Evolutionary conservation across 2,888 invertebrate species (phyloP).

Genomic region (Acanthosepion pharaonis): DNA sequence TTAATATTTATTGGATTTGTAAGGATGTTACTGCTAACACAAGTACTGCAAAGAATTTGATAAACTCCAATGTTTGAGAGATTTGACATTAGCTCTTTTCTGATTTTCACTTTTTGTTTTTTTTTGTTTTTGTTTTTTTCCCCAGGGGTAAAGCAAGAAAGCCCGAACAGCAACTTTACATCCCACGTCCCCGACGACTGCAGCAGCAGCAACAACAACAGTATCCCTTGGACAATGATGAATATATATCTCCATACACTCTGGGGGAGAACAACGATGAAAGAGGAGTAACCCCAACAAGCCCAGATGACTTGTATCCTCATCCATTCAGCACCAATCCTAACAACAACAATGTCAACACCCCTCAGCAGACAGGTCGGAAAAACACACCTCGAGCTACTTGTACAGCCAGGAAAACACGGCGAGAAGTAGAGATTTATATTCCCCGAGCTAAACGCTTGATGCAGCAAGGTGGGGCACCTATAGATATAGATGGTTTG

Average conservation of each 20-base stretch:
- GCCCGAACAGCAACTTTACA: conserved; percentile 86
- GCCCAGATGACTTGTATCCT: background rate
- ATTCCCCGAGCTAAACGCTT: conserved; percentile 41
- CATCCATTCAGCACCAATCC: background rate
- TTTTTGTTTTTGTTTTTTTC: background rate
- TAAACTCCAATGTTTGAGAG: background rate
- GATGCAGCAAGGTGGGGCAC: background rate
- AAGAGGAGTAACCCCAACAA: background rate
- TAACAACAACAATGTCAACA: background rate
- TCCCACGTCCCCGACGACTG: conserved; percentile 80
- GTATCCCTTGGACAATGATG: background rate
- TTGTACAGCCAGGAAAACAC: background rate
- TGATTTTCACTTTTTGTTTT: background rate
- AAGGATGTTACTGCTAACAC: background rate
- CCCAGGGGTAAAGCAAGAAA: conserved; percentile 72
- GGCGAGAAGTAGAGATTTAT: conserved; percentile 38
- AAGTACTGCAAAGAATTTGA: background rate
- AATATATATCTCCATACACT: background rate
- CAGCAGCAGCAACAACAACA: conserved; percentile 47
- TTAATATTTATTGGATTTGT: too few relatives aligned
- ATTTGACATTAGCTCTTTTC: background rate
- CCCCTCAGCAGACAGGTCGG: conserved; percentile 7
- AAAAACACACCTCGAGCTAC: background rate
- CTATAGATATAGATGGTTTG: background rate
- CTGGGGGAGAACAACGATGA: background rate